Base-by-base conservation (phyloP, 2,113 vertebrate genomes). In the Poeciliopsis occidentalis region DNA sequence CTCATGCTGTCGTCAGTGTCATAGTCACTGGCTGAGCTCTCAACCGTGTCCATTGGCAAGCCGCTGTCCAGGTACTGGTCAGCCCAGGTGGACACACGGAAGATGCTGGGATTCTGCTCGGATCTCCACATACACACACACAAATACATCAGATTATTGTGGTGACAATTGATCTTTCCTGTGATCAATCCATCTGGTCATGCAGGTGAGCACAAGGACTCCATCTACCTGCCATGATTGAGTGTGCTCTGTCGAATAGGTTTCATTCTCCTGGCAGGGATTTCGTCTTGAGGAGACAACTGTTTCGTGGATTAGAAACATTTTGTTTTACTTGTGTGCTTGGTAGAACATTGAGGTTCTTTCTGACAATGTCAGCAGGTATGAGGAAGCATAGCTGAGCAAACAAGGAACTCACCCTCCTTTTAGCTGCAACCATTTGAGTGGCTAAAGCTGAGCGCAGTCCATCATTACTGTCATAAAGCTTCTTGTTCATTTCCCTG, bases 31-130 rank as follows among this genome's bases (percentile, higher is more conserved):
- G 54, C 82, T 0, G 54, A 87, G 81, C 68, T 85, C 6, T 88
- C 90, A 0, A 71, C 79, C 3, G 75, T 86, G 37, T 94, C 94
- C 10, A 86, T 88, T 4, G 80, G 92, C 17, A 95, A 83, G 0
- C 94, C 94, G 10, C 94, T 95, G 88, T 95, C 95, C 88, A 94
- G 85, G 88, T 94, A 96, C 66, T 73, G 91, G 54, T 95, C 79
- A 0, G 94, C 94, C 95, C 95, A 96, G 71, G 41, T 81, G 63
- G 92, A 85, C 66, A 95, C 94, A 10, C 92, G 81, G n/a, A 88
- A 91, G 78, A 85, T 76, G 57, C 63, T 72, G 19, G 86, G 41
- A 62, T 90, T 85, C 3, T 51, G 73, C 37, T 90, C 87, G 3
- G 74, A 77, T 31, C 94, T 94, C 76, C 30, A 69, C 64, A 66